Conservation (phyloP, 2,888 invertebrate species). For the Eupsilia transversa region DNA sequence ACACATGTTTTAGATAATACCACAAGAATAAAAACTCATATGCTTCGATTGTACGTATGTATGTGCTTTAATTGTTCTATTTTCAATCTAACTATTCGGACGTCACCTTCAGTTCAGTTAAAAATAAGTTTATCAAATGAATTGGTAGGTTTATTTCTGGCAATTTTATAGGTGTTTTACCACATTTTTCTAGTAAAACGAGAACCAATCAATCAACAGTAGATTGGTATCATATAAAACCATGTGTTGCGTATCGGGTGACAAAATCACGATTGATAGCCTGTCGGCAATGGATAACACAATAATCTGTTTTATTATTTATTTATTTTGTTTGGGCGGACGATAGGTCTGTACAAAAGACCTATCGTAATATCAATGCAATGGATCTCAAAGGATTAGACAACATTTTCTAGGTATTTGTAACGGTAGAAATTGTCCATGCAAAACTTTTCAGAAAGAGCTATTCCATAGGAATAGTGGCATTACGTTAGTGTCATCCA, state of each 20-base stretch:
- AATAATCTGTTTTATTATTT: constrained; percentile 1
- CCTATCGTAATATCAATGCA: background rate
- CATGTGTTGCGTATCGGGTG: constrained; percentile 34
- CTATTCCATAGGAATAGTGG: background rate
- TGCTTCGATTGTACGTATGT: too few species aligned
- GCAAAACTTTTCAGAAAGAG: background rate
- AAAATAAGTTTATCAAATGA: background rate
- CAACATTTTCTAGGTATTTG: background rate
- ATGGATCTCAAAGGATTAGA: background rate
- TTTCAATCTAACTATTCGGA: background rate
- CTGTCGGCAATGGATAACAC: background rate
- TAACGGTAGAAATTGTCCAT: background rate
- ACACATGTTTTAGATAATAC: too few species aligned
- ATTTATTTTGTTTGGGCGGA: constrained; percentile 2
- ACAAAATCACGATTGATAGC: constrained; percentile 40
- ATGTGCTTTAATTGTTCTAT: background rate
- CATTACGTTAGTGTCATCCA: background rate
- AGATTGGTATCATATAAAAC: constrained; percentile 37
- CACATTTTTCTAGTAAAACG: background rate
- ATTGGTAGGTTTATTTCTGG: background rate
- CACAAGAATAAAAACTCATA: background rate
- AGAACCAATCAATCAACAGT: constrained; percentile 32
- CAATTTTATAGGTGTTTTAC: background rate
- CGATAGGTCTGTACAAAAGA: background rate
- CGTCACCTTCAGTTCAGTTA: background rate